phyloP scores from a whole-genome alignment of 2,113 vertebrate genomes.

The Serilophus lunatus region DNA sequence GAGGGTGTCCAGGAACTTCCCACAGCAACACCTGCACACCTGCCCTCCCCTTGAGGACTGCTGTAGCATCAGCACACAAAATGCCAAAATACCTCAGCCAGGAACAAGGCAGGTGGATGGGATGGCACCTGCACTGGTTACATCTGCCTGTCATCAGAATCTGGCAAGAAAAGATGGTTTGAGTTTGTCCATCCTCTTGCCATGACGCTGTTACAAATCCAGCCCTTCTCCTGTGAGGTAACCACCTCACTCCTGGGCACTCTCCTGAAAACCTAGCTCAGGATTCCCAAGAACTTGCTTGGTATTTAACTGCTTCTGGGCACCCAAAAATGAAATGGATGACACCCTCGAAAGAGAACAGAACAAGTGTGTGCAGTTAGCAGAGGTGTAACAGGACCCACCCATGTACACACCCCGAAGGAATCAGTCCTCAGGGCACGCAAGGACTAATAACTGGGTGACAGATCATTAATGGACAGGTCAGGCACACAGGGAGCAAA shows the following conservation, averaged over 20 bases:
- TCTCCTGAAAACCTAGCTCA: neutral
- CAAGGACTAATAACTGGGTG: neutral
- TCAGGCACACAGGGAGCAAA: fast-evolving
- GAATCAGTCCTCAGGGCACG: neutral
- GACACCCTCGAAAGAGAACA: fast-evolving
- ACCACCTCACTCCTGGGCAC: neutral
- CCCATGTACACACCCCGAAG: fast-evolving
- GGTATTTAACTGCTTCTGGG: neutral
- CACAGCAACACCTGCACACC: neutral
- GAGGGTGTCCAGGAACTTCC: neutral
- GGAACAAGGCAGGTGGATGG: neutral
- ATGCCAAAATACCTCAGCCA: neutral
- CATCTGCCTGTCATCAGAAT: neutral
- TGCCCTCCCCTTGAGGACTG: neutral
- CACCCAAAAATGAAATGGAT: neutral
- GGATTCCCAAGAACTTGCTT: neutral
- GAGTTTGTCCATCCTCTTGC: neutral
- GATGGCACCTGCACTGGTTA: neutral
- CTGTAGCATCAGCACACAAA: fast-evolving
- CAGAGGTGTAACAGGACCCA: fast-evolving
- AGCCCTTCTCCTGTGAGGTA: neutral
- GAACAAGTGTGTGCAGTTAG: neutral
- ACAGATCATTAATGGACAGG: fast-evolving
- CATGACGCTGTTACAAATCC: neutral
- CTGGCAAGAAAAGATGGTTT: neutral